Percentiles rank a stretch among this genome's conserved stretches.
These are phyloP conservation scores for Pseudotriccus pelzelni DNA, from an alignment of 2,797 vertebrate species.

Conservation along the genomic window DNA sequence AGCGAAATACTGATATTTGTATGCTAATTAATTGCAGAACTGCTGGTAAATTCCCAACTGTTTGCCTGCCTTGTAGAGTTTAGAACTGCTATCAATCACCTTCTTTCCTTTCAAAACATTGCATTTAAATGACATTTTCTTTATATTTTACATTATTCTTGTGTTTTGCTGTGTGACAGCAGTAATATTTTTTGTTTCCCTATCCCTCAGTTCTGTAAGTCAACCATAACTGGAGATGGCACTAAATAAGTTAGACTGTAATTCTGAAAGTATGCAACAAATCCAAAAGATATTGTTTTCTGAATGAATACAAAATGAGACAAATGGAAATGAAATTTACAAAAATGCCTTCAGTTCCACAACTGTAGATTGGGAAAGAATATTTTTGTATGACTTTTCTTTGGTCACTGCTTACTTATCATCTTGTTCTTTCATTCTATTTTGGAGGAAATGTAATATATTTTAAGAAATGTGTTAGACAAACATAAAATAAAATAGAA, in stretches of 20 bases:
- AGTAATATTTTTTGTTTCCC: slow-evolving; percentile 41
- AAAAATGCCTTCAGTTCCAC: background rate
- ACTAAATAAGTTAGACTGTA: slow-evolving; percentile 47
- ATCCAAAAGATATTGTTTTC: slow-evolving; percentile 33
- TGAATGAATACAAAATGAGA: slow-evolving; percentile 49
- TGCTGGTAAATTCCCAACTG: slow-evolving; percentile 13
- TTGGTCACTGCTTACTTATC: background rate
- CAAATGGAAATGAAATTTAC: slow-evolving; percentile 14
- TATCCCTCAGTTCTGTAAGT: slow-evolving; percentile 1
- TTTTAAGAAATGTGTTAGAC: background rate
- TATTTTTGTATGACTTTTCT: background rate
- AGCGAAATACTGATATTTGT: slow-evolving; percentile 41
- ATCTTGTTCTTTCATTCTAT: background rate
- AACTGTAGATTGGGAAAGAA: background rate
- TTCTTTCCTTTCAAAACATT: background rate
- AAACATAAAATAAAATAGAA: background rate
- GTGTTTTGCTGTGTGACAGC: slow-evolving; percentile 4
- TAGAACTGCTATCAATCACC: slow-evolving; percentile 34
- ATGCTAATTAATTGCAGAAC: slow-evolving; percentile 57
- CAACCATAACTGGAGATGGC: slow-evolving; percentile 21
- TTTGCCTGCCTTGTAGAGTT: background rate
- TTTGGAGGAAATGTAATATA: background rate
- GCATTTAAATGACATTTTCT: slow-evolving; percentile 32
- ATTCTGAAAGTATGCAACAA: slow-evolving; percentile 23
- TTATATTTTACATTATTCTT: slow-evolving; percentile 46